These are phyloP conservation scores for Apotomis turbidana DNA, from an alignment of 2,888 invertebrate species.

Conservation along the genomic window DNA sequence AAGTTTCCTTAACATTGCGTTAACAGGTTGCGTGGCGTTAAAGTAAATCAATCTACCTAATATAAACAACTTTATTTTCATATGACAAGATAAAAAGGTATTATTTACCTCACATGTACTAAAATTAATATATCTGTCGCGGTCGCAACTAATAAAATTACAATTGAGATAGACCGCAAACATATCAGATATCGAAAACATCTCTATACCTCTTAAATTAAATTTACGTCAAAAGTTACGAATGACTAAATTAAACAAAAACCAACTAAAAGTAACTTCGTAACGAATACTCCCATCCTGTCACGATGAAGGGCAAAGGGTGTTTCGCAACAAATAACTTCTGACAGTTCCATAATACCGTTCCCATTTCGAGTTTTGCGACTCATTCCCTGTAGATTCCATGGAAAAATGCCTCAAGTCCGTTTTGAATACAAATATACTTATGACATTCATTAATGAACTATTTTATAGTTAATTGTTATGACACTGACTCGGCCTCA, in stretches of 20 bases:
- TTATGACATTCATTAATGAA: background rate
- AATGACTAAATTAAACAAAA: background rate
- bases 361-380: slow-evolving; percentile 14
- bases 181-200: too few relatives aligned
- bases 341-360: slow-evolving; percentile 25
- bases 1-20: too few relatives aligned
- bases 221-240: too few relatives aligned
- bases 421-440: background rate
- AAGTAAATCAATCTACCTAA: too few relatives aligned
- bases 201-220: too few relatives aligned
- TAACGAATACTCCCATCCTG: background rate
- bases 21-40: too few relatives aligned
- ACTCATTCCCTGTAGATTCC: background rate
- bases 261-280: background rate
- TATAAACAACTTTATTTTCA: too few relatives aligned
- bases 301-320: slow-evolving; percentile 3
- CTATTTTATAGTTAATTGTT: background rate
- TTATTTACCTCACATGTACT: too few relatives aligned
- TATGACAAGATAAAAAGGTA: too few relatives aligned
- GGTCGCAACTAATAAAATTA: too few relatives aligned
- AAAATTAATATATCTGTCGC: too few relatives aligned
- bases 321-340: slow-evolving; percentile 32
- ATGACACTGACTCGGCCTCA: slow-evolving; percentile 14
- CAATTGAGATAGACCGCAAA: too few relatives aligned
- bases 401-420: background rate